Evolutionary conservation across 2,888 invertebrate species (phyloP), one percentile per base, ranked within the genome.

Genomic region (Erpobdella octoculata): DNA sequence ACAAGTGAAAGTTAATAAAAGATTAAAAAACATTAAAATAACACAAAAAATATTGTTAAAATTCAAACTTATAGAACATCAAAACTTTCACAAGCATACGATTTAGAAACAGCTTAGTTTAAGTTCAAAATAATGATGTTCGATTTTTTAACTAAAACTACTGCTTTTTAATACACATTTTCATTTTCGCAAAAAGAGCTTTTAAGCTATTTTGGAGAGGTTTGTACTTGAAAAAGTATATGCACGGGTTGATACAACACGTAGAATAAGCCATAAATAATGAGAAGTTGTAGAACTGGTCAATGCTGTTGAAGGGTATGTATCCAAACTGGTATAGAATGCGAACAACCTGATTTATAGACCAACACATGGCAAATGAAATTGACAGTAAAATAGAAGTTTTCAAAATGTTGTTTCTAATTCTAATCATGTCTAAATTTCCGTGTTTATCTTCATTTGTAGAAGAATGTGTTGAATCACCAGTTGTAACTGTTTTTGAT

Each of bases 161-260:
- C n/a, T n/a, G n/a, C n/a, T n/a, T n/a, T n/a, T n/a, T n/a, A n/a
- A n/a, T n/a, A n/a, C n/a, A n/a, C n/a, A n/a, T n/a, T n/a, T n/a
- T n/a, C n/a, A n/a, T n/a, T n/a, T n/a, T n/a, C n/a, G n/a, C n/a
- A n/a, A n/a, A 48, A 9, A 48, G 18, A 3, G 48, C 12, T 25
- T 31, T 46, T 37, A 73, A 9, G 31, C n/a, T 71, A 15, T 15
- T 41, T 70, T 74, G 67, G 21, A 75, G 74, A 38, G 38, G 72
- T 36, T 75, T 73, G 38, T 75, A 75, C 58, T 74, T 71, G 28
- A 73, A 8, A 12, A 58, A 41, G 68, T 75, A 76, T 15, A 76
- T 73, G 38, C 75, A 15, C 0, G 76, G 76, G 46, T 76, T 74
- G 35, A 74, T 62, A 66, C 73, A 75, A 28, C 72, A 74, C 66